phyloP scores from a whole-genome alignment of 2,113 vertebrate genomes.

The Xiphorhynchus elegans region DNA sequence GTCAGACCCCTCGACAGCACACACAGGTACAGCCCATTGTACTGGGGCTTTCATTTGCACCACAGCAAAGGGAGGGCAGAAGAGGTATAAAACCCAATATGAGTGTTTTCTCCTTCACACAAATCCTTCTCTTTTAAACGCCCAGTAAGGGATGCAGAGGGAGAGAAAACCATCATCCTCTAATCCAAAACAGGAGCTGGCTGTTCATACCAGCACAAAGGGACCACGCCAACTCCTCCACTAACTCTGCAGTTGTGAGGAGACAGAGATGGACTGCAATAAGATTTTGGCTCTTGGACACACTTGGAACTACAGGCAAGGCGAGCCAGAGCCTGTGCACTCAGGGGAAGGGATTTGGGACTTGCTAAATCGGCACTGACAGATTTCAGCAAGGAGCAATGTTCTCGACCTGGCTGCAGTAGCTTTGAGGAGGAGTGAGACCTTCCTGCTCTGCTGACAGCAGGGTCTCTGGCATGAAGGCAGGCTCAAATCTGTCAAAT shows the following conservation, averaged over 20 bases:
- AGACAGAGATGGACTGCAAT: background rate
- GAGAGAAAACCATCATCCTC: background rate
- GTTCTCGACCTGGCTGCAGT: conserved; percentile 3
- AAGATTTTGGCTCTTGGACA: background rate
- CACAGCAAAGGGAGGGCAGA: background rate
- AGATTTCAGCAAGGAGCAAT: background rate
- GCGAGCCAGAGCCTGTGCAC: background rate
- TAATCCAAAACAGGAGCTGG: conserved; percentile 47
- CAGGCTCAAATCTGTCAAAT: background rate
- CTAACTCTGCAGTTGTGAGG: background rate
- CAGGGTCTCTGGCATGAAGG: background rate
- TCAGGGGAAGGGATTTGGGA: background rate
- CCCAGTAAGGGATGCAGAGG: background rate
- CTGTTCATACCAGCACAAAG: conserved; percentile 19
- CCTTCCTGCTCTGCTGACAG: background rate
- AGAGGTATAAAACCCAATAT: background rate
- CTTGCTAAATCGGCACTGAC: background rate
- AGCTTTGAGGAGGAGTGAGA: background rate
- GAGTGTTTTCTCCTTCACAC: background rate
- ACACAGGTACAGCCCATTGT: background rate
- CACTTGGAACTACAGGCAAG: background rate
- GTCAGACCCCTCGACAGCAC: background rate
- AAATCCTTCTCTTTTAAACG: background rate
- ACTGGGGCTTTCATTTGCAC: background rate
- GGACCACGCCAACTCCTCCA: background rate